Percentiles rank a stretch among this genome's conserved stretches.
These are phyloP conservation scores for Dysmachus trigonus DNA, from an alignment of 2,888 invertebrate species.

Conservation along the genomic window DNA sequence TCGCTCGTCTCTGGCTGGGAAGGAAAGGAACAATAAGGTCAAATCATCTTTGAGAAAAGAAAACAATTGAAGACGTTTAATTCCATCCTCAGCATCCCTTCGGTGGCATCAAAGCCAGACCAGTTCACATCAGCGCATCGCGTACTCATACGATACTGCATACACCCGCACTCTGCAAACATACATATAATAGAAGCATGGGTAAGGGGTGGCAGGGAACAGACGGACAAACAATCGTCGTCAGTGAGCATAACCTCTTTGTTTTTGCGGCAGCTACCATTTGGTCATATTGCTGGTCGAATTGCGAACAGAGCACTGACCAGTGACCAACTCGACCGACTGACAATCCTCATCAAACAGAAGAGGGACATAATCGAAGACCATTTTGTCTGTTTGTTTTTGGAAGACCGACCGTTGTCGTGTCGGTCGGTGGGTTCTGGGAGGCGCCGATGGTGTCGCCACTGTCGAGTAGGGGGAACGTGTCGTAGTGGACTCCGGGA, in stretches of 20 bases:
- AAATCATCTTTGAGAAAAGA: constrained; percentile 36
- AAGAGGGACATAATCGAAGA: constrained; percentile 42
- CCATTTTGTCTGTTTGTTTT: constrained; percentile 33
- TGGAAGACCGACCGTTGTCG: neutral
- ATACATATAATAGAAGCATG: constrained; percentile 1
- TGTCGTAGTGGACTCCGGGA: neutral
- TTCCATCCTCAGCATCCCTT: constrained; percentile 31
- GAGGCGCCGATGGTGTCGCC: neutral
- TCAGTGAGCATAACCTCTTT: constrained; percentile 36
- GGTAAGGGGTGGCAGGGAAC: neutral
- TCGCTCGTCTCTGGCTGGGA: neutral
- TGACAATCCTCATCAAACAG: constrained; percentile 47
- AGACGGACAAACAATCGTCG: constrained; percentile 10
- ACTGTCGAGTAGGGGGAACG: neutral
- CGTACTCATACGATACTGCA: neutral
- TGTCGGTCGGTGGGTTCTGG: neutral
- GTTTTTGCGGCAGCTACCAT: constrained; percentile 37
- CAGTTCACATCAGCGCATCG: neutral
- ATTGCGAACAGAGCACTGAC: constrained; percentile 2
- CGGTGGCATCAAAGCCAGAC: neutral
- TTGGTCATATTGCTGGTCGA: constrained; percentile 37
- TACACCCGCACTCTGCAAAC: neutral
- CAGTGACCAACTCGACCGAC: constrained; percentile 24
- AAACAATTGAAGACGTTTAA: constrained; percentile 42
- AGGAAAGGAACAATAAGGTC: constrained; percentile 21